Percentiles rank a stretch among this genome's conserved stretches.
Evolutionary conservation across 2,797 vertebrate species (phyloP).

Genomic region (Phrynocephalus vlangalii): DNA sequence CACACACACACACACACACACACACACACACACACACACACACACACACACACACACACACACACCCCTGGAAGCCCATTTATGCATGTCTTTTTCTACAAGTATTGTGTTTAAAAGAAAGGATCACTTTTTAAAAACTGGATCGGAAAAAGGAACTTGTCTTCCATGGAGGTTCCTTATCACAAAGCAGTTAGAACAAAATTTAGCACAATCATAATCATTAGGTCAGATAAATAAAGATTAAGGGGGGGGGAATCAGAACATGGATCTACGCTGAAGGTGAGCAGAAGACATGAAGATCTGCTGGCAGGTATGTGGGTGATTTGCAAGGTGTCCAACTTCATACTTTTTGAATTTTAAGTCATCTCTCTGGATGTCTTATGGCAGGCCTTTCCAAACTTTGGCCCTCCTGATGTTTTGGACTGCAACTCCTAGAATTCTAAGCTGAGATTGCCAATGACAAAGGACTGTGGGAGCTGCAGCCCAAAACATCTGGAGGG

Average conservation of each 20-base stretch:
- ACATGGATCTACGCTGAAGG: not conserved
- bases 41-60: too few species aligned
- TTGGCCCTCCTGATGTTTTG: too few species aligned
- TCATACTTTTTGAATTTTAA: not conserved
- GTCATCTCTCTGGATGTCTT: not conserved
- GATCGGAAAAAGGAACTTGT: not conserved
- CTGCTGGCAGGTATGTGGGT: not conserved
- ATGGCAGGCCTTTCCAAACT: too few species aligned
- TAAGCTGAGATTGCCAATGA: too few species aligned
- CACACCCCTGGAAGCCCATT: not conserved
- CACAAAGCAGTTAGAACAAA: not conserved
- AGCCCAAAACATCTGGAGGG: too few species aligned
- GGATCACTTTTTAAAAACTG: not conserved
- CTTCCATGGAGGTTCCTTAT: not conserved
- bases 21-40: too few species aligned
- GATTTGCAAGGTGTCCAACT: not conserved
- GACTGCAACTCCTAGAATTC: too few species aligned
- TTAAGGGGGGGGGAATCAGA: not conserved
- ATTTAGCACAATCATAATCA: not conserved
- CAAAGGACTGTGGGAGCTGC: too few species aligned
- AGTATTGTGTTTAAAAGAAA: not conserved
- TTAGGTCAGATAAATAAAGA: not conserved
- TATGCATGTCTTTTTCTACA: not conserved
- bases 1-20: too few species aligned
- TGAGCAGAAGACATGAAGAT: not conserved